These are phyloP conservation scores for Sanderia malayensis DNA, from an alignment of 30 jellyfish, hydroid and myxozoan species.

Conservation along the genomic window DNA sequence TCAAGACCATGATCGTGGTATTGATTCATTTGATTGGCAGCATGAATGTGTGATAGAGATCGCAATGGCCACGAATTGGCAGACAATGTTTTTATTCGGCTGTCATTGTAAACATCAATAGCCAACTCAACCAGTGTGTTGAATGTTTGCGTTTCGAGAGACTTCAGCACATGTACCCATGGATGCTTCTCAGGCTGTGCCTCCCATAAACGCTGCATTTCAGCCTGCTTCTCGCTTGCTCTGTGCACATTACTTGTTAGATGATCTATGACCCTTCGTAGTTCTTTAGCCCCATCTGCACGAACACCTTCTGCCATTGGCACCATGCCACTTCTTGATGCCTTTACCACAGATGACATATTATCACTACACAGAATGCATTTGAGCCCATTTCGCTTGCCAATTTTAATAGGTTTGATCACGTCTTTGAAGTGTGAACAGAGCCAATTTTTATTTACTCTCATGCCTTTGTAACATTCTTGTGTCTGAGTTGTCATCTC, in stretches of 20 bases:
- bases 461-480: no score
- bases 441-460: no score
- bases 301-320: constrained; percentile 1
- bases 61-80: constrained; percentile 2
- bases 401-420: background rate
- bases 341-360: background rate
- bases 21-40: background rate
- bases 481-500: no score
- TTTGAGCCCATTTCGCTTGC: background rate
- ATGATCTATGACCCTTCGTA: background rate
- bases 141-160: background rate
- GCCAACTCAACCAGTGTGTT: background rate
- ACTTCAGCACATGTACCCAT: background rate
- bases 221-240: background rate
- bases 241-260: background rate
- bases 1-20: background rate
- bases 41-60: background rate
- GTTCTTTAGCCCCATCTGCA: background rate
- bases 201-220: background rate
- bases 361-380: background rate
- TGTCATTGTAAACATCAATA: background rate
- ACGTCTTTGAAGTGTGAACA: constrained; percentile 1
- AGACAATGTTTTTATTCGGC: background rate
- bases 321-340: background rate
- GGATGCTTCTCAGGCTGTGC: background rate